These are phyloP conservation scores for Limnephilus lunatus DNA, from an alignment of 2,888 invertebrate genomes.

Conservation along the genomic window DNA sequence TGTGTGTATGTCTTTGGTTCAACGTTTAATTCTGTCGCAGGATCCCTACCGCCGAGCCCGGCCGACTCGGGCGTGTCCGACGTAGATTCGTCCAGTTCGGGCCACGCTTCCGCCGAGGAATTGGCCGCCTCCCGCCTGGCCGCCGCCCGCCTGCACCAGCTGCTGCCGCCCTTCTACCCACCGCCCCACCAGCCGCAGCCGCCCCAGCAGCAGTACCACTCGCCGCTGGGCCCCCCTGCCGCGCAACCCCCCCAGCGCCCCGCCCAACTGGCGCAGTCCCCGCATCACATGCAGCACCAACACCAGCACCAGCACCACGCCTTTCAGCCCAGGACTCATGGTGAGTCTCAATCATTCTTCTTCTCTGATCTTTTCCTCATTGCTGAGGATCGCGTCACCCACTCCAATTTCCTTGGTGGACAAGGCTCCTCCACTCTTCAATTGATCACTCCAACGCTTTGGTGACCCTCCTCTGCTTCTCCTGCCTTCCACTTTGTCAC, in stretches of 20 bases:
- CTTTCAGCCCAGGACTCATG: slow-evolving; percentile 49
- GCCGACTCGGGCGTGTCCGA: slow-evolving; percentile 98
- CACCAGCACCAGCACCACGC: slow-evolving; percentile 47
- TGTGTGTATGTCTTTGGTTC: too few species aligned
- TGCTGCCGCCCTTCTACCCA: slow-evolving; percentile 71
- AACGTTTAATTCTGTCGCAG: slow-evolving; percentile 75
- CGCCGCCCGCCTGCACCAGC: slow-evolving; percentile 80
- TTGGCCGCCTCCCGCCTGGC: slow-evolving; percentile 93
- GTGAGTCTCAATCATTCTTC: slow-evolving; percentile 24
- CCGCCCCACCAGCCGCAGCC: slow-evolving; percentile 72
- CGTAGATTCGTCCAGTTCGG: slow-evolving; percentile 94
- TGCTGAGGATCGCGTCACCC: background rate
- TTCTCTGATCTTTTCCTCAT: background rate
- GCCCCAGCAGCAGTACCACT: slow-evolving; percentile 67
- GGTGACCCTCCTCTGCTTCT: too few species aligned
- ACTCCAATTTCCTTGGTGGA: too few species aligned
- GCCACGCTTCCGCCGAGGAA: slow-evolving; percentile 85
- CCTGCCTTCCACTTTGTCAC: too few species aligned
- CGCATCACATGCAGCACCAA: slow-evolving; percentile 49
- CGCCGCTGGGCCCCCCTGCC: slow-evolving; percentile 20
- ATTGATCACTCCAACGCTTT: too few species aligned
- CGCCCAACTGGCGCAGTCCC: slow-evolving; percentile 37
- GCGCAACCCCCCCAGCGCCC: slow-evolving; percentile 40
- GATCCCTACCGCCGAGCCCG: slow-evolving; percentile 97
- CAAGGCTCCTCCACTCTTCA: too few species aligned